Evolutionary conservation across 2,797 vertebrate species (phyloP).

Genomic region (Pipistrellus kuhlii): DNA sequence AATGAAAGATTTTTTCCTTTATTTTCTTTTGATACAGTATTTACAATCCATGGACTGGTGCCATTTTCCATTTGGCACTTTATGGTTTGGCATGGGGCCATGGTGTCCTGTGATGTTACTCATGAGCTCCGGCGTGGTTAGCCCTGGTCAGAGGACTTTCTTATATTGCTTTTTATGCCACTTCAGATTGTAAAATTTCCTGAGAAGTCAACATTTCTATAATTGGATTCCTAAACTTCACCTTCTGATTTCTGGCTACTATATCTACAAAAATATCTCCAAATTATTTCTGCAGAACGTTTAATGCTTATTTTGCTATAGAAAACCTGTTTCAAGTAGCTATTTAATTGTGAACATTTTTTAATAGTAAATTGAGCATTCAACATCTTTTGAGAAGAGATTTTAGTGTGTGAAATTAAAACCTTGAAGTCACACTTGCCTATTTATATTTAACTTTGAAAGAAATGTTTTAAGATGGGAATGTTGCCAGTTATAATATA

Average conservation of each 20-base stretch:
- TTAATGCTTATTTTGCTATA: slow-evolving; percentile 52
- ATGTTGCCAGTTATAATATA: slow-evolving; percentile 38
- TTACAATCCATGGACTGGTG: slow-evolving; percentile 86
- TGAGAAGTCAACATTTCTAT: slow-evolving; percentile 66
- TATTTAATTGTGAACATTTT: slow-evolving; percentile 35
- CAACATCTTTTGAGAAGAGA: slow-evolving; percentile 71
- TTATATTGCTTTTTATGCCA: slow-evolving; percentile 26
- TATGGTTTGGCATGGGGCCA: slow-evolving; percentile 83
- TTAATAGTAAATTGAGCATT: slow-evolving; percentile 47
- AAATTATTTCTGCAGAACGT: slow-evolving; percentile 27
- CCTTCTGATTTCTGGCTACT: slow-evolving; percentile 63
- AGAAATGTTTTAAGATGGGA: slow-evolving; percentile 50
- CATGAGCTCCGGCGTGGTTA: background rate
- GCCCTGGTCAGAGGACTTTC: slow-evolving; percentile 13
- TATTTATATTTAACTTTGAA: slow-evolving; percentile 62
- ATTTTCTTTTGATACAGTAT: slow-evolving; percentile 79
- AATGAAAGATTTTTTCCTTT: slow-evolving; percentile 65
- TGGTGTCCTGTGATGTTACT: slow-evolving; percentile 87
- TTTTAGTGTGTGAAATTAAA: slow-evolving; percentile 73
- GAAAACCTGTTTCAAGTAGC: slow-evolving; percentile 47
- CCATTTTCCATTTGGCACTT: slow-evolving; percentile 88
- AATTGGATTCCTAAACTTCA: slow-evolving; percentile 63
- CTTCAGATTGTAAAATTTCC: slow-evolving; percentile 60
- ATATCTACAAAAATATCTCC: slow-evolving; percentile 53
- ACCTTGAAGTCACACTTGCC: slow-evolving; percentile 40